Evolutionary conservation across 2,797 vertebrate genomes (phyloP).

Genomic region (Lutjanus argentimaculatus): DNA sequence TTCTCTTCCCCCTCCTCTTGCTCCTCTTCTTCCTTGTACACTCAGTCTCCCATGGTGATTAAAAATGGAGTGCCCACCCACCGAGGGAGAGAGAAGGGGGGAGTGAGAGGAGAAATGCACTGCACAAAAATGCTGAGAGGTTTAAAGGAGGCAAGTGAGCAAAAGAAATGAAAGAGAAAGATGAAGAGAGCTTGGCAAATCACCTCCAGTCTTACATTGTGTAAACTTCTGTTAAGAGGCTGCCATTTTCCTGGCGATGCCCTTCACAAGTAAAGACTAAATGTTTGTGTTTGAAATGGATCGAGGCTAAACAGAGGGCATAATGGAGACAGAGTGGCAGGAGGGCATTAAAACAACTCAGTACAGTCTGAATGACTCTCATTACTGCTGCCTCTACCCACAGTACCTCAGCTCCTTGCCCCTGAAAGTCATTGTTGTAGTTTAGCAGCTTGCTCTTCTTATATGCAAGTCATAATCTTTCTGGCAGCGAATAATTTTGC

Average conservation of each 20-base stretch:
- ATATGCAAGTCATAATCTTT: constrained; percentile 1
- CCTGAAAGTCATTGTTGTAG: constrained; percentile 15
- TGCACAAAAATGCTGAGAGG: constrained; percentile 16
- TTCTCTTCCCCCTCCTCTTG: neutral
- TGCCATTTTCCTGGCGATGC: constrained; percentile 37
- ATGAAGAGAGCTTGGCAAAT: constrained; percentile 8
- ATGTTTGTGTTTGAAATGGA: constrained; percentile 56
- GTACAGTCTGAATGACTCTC: constrained; percentile 42
- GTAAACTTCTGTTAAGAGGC: constrained; percentile 25
- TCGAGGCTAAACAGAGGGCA: constrained; percentile 43
- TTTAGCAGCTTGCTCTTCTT: constrained; percentile 9
- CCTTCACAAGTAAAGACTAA: constrained; percentile 48
- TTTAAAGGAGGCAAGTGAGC: constrained; percentile 25
- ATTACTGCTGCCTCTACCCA: constrained; percentile 43
- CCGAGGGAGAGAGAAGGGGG: constrained; percentile 24
- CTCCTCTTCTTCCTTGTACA: constrained; percentile 28
- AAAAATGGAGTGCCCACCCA: constrained; percentile 71
- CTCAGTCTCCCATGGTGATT: constrained; percentile 69
- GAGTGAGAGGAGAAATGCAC: constrained; percentile 30
- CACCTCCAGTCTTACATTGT: constrained; percentile 34
- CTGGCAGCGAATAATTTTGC: constrained; percentile 15
- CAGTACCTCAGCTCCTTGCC: neutral
- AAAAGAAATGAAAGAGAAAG: constrained; percentile 22
- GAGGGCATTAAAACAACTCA: constrained; percentile 23
- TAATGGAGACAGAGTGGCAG: constrained; percentile 34